These are phyloP conservation scores for Sebastes vulpes DNA, from an alignment of 2,797 vertebrate species.

Conservation along the genomic window DNA sequence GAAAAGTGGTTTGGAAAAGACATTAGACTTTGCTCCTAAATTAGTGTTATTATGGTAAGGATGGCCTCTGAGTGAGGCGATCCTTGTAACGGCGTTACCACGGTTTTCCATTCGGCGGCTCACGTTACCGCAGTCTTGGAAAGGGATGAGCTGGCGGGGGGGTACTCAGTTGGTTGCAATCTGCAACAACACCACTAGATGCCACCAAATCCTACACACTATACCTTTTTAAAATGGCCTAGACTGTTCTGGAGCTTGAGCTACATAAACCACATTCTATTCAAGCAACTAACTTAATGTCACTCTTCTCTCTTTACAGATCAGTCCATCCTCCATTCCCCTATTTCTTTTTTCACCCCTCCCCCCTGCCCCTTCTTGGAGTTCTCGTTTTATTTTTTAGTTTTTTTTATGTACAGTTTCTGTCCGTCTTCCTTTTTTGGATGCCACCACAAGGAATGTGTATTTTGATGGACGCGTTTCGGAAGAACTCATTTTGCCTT, in stretches of 20 bases:
- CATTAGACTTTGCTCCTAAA: background rate
- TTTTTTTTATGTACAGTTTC: constrained; percentile 83
- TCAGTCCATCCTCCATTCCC: constrained; percentile 69
- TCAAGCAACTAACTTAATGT: background rate
- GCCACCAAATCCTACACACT: background rate
- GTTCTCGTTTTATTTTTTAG: constrained; percentile 27
- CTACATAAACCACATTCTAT: background rate
- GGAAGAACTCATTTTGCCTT: constrained; percentile 79
- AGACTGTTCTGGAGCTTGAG: background rate
- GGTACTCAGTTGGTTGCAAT: background rate
- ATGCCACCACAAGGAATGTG: constrained; percentile 78
- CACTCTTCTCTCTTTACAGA: constrained; percentile 53
- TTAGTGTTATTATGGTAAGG: background rate
- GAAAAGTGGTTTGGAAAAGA: background rate
- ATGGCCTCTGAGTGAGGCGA: background rate
- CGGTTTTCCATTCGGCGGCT: background rate
- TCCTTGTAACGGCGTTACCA: background rate
- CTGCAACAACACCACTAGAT: background rate
- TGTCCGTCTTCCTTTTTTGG: constrained; percentile 70
- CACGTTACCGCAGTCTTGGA: background rate
- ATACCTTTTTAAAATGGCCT: background rate
- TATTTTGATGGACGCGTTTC: constrained; percentile 68
- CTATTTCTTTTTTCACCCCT: constrained; percentile 59
- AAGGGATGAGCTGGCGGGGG: background rate
- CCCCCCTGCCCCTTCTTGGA: constrained; percentile 75